Conservation (phyloP, 2,888 invertebrate species). For the Oeneis ivallda region DNA sequence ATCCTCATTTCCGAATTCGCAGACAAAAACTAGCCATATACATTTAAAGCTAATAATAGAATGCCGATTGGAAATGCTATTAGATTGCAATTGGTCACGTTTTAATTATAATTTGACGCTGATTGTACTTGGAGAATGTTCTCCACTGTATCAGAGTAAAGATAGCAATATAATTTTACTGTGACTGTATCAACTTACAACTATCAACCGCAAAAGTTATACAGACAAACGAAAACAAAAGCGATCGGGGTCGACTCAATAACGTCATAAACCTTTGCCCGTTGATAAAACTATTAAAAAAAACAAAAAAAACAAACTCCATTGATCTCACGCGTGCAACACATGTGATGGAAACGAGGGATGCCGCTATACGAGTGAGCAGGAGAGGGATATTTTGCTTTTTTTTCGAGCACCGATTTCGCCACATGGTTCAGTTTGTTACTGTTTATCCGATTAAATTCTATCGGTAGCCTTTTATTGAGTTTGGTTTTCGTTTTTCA, state of each 20-base stretch:
- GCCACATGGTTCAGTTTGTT: constrained; percentile 55
- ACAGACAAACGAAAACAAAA: constrained; percentile 26
- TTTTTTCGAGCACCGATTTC: constrained; percentile 65
- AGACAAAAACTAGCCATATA: too few species aligned
- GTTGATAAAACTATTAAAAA: constrained; percentile 47
- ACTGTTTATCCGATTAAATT: constrained; percentile 33
- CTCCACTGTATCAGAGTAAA: not conserved
- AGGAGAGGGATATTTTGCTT: constrained; percentile 47
- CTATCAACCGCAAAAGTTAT: constrained; percentile 11
- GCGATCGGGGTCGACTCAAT: constrained; percentile 27
- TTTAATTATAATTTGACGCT: not conserved
- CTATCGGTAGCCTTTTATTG: constrained; percentile 33
- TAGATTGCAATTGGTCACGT: too few species aligned
- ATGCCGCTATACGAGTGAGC: constrained; percentile 49
- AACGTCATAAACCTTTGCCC: constrained; percentile 43
- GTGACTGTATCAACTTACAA: too few species aligned
- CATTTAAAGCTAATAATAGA: too few species aligned
- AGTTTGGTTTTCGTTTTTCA: constrained; percentile 28
- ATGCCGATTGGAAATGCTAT: too few species aligned
- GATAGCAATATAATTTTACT: too few species aligned
- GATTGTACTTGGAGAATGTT: not conserved
- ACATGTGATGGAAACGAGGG: constrained; percentile 60
- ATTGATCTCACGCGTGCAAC: constrained; percentile 67
- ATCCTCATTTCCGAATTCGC: too few species aligned
- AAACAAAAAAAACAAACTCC: constrained; percentile 65